A percentile compares a stretch with the other conserved stretches of the same genome.
These are phyloP conservation scores for Darevskia mixta DNA, from an alignment of 2,797 vertebrate species.

Conservation along the genomic window DNA sequence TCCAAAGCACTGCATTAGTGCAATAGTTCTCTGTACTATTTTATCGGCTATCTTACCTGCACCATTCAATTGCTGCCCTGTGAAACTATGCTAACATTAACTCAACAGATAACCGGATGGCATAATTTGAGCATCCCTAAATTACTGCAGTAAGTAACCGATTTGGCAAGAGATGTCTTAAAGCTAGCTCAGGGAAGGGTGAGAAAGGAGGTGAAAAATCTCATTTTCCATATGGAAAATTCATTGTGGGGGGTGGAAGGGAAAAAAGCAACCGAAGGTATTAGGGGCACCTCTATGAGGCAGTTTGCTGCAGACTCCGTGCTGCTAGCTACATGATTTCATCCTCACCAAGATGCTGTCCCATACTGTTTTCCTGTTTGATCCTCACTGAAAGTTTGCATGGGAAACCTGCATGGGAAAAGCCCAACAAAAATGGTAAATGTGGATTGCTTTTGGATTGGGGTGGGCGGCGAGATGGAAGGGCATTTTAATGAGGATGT, in stretches of 20 bases:
- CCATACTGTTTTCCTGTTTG: no score
- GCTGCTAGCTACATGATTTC: no score
- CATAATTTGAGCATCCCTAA: slow-evolving; percentile 57
- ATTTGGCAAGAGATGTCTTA: slow-evolving; percentile 70
- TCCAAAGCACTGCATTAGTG: slow-evolving; percentile 41
- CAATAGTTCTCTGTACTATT: slow-evolving; percentile 36
- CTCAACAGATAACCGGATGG: slow-evolving; percentile 26
- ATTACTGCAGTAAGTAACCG: slow-evolving; percentile 23
- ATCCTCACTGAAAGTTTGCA: no score
- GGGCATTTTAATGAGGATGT: neutral
- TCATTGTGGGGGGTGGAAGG: slow-evolving; percentile 14
- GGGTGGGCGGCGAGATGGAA: neutral
- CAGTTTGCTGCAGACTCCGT: no score
- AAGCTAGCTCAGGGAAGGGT: slow-evolving; percentile 63
- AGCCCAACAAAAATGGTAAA: no score
- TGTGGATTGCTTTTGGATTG: no score
- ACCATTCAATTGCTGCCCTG: slow-evolving; percentile 9
- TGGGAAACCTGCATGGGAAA: no score
- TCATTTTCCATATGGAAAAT: slow-evolving; percentile 26
- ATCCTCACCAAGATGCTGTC: no score
- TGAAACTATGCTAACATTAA: slow-evolving; percentile 54
- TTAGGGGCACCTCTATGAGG: neutral
- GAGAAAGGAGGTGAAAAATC: slow-evolving; percentile 40
- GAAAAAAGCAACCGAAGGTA: slow-evolving; percentile 38
- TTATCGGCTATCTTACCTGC: slow-evolving; percentile 9